Evolutionary conservation across 2,797 vertebrate species (phyloP), one percentile per base, ranked within the genome.

Genomic region (Diceros bicornis): DNA sequence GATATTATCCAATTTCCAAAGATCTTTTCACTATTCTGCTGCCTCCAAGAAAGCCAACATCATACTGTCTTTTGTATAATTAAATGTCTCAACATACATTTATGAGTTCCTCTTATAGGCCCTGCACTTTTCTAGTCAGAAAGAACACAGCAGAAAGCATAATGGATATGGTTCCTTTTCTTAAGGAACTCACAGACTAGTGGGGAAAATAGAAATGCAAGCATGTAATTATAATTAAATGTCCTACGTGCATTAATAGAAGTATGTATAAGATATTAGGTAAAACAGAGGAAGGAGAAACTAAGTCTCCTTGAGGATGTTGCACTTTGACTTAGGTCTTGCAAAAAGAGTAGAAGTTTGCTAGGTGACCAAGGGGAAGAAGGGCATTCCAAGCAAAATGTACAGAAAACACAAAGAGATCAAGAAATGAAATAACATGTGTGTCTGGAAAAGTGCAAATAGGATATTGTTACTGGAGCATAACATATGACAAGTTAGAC

Each of bases 1-100:
- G 44, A 89, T 96, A 94, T 74, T 59, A 81, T 69, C 16, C 64
- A 37, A 55, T 89, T 97, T 95, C 78, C 50, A 91, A 89, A 50
- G 32, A 34, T 89, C 52, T 97, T 96, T 96, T 96, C 25, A 7
- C 89, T 90, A 83, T 94, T 93, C 21, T 91, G 25, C 66, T 89
- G 37, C 14, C 52, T 83, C 88, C 21, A 62, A 78, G 91, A 91
- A 97, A 97, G 77, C 32, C 55, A 96, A 44, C 61, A 89, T 94
- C 44, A 86, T 52, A 34, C 50, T 93, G 21, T 72, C 21, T 75
- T 84, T 96, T 92, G 34, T 92, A 74, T 94, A 97, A 88, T 71
- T 95, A 34, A 83, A 6, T 83, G n/a, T 78, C 59, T 96, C 50
- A 79, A 77, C 17, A 83, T 91, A 96, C 9, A 69, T 79, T 92